These are phyloP conservation scores for Penaeus japonicus DNA, from an alignment of 1,140 invertebrate species.

Conservation along the genomic window DNA sequence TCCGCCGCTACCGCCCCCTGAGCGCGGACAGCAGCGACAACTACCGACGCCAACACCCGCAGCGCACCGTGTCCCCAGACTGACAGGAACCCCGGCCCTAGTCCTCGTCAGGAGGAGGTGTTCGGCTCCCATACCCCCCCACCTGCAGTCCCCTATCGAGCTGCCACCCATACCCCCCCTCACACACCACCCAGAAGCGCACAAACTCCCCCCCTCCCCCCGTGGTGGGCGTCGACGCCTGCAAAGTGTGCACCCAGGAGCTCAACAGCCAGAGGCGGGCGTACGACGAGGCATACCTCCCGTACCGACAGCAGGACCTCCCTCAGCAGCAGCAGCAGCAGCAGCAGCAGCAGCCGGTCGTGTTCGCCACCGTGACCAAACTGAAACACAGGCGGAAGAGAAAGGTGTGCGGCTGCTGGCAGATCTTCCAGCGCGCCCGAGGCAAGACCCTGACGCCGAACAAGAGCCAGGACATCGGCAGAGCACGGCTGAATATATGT, in stretches of 20 bases:
- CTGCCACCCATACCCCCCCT: constrained; percentile 22
- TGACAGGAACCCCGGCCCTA: constrained; percentile 52
- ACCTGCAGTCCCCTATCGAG: constrained; percentile 34
- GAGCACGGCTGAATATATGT: constrained; percentile 11
- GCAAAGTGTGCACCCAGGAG: constrained; percentile 39
- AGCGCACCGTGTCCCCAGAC: constrained; percentile 51
- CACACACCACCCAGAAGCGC: constrained; percentile 41
- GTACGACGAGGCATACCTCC: constrained; percentile 7
- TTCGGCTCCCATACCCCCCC: constrained; percentile 37
- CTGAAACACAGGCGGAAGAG: constrained; percentile 35
- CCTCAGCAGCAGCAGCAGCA: too few relatives aligned
- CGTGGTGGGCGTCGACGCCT: not conserved
- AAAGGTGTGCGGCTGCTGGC: constrained; percentile 49
- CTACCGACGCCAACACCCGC: constrained; percentile 53
- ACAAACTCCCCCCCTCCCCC: constrained; percentile 28
- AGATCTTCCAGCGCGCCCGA: constrained; percentile 40
- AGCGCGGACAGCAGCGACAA: constrained; percentile 58
- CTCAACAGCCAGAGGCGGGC: constrained; percentile 30
- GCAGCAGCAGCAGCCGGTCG: not conserved
- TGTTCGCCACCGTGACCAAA: constrained; percentile 14
- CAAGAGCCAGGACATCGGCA: constrained; percentile 28
- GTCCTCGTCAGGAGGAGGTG: constrained; percentile 49
- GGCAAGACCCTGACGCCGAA: constrained; percentile 30
- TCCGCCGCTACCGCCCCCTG: constrained; percentile 56
- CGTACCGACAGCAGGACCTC: constrained; percentile 15